These are phyloP conservation scores for Calliphora vicina DNA, from an alignment of 1,140 invertebrate species.

Conservation along the genomic window DNA sequence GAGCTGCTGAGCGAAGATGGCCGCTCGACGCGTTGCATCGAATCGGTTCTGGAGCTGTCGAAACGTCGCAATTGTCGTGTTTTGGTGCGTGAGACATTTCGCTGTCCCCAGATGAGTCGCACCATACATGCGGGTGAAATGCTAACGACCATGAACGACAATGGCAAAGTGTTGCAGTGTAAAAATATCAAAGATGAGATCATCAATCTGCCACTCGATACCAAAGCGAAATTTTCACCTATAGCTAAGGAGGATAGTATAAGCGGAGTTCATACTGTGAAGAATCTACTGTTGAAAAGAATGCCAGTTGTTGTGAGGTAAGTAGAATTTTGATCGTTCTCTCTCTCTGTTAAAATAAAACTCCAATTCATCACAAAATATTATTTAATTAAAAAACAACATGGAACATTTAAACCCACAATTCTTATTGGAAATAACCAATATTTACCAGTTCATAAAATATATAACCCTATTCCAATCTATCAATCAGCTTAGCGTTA, in stretches of 20 bases:
- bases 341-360: no score
- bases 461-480: no score
- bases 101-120: slow-evolving; percentile 68
- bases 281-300: slow-evolving; percentile 85
- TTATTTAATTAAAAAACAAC: no score
- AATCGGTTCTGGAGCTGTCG: slow-evolving; percentile 83
- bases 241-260: slow-evolving; percentile 91
- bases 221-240: slow-evolving; percentile 88
- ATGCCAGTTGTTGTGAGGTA: slow-evolving; percentile 84
- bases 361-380: no score
- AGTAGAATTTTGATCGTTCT: no score
- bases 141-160: slow-evolving; percentile 73
- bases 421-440: no score
- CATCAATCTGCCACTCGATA: slow-evolving; percentile 83
- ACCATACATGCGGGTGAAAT: slow-evolving; percentile 81
- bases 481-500: no score
- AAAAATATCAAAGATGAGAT: slow-evolving; percentile 84
- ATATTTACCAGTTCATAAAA: no score
- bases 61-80: slow-evolving; percentile 70
- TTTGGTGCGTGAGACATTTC: slow-evolving; percentile 81
- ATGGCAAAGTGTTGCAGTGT: slow-evolving; percentile 84
- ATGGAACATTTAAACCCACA: no score
- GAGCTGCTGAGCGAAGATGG: slow-evolving; percentile 94
- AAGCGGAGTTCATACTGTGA: slow-evolving; percentile 87
- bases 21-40: slow-evolving; percentile 85